Percentiles rank a stretch among this genome's conserved stretches.
These are phyloP conservation scores for Poicephalus meyeri DNA, from an alignment of 2,113 vertebrate genomes.

Conservation along the genomic window DNA sequence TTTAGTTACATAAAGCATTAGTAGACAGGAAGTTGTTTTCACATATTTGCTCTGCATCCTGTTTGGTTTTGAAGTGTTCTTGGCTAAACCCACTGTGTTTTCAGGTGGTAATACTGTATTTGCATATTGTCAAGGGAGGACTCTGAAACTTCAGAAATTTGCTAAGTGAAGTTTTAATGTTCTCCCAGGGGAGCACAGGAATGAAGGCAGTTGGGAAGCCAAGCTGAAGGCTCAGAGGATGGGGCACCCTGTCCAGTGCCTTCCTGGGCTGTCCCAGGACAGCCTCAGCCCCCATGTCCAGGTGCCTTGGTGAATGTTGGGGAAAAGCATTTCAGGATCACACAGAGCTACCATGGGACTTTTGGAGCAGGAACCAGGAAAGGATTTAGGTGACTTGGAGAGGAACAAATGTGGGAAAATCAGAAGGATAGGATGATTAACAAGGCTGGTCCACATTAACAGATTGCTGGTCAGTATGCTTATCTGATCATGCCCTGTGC, in stretches of 20 bases:
- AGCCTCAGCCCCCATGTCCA: neutral
- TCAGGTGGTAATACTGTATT: neutral
- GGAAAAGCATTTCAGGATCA: neutral
- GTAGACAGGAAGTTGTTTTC: conserved; percentile 3
- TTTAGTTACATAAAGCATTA: neutral
- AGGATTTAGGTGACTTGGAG: neutral
- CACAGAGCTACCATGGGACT: neutral
- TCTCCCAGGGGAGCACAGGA: neutral
- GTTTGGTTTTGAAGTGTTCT: neutral
- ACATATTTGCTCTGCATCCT: neutral
- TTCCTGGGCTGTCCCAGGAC: neutral
- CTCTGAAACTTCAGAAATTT: neutral
- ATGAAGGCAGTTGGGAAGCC: neutral
- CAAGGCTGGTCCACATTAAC: neutral
- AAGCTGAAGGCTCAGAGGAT: neutral
- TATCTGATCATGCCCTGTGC: neutral
- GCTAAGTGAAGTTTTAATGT: neutral
- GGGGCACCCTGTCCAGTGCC: neutral
- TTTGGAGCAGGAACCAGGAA: neutral
- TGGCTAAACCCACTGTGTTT: neutral
- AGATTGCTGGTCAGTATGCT: neutral
- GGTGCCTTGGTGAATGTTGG: neutral
- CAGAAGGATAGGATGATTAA: neutral
- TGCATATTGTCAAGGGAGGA: neutral
- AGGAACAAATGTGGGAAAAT: neutral